These are phyloP conservation scores for Sebastes diploproa DNA, from an alignment of 2,797 vertebrate species.

Conservation along the genomic window DNA sequence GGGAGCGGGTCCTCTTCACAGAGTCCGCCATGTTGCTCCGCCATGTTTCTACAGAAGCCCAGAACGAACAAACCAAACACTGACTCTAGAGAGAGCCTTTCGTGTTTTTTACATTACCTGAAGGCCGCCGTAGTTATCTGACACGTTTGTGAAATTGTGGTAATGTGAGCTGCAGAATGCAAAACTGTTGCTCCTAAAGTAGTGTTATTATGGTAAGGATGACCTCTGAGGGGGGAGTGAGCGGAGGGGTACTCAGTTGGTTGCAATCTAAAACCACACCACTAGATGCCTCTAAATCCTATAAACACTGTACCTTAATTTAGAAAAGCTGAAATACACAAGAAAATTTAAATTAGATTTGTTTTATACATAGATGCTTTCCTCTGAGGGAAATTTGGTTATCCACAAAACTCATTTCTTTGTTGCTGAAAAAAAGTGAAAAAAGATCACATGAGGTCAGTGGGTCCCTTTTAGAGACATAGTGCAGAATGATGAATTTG, in stretches of 20 bases:
- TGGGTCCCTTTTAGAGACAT: conserved; percentile 23
- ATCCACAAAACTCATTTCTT: conserved; percentile 16
- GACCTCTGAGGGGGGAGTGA: background rate
- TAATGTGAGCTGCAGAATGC: no score
- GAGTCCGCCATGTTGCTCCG: no score
- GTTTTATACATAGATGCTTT: background rate
- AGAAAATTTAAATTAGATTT: conserved; percentile 1
- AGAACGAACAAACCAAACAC: no score
- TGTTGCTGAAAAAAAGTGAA: background rate
- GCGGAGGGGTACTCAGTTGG: background rate
- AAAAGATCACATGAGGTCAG: conserved; percentile 29
- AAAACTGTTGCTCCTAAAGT: background rate
- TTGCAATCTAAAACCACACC: background rate
- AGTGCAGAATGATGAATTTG: conserved; percentile 21
- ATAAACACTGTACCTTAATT: background rate
- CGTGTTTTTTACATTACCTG: no score
- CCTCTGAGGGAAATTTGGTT: conserved; percentile 4
- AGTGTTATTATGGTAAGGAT: background rate
- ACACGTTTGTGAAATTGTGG: rapidly evolving
- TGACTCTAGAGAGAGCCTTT: no score
- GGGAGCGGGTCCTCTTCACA: no score
- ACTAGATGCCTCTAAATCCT: background rate
- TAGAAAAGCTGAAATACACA: background rate
- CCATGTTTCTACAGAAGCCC: no score
- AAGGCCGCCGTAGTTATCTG: no score